Evolutionary conservation across 2,888 invertebrate species (phyloP), one percentile per base, ranked within the genome.

Genomic region (Spodoptera littoralis): DNA sequence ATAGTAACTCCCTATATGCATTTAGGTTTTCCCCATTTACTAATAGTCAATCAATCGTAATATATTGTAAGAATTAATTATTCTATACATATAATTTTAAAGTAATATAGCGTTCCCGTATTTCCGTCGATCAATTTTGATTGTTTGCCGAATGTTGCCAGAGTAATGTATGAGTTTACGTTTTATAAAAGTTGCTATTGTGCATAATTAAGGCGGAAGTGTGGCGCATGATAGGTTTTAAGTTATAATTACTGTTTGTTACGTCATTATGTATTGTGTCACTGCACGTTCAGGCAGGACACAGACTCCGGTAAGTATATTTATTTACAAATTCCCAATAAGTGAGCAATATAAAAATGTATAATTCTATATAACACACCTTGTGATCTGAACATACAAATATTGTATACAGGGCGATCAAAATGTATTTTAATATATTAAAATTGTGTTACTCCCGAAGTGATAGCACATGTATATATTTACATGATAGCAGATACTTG

Each of bases 1-100:
- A 85, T 86, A 89, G 83, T 84, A 77, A 82, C 83, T 85, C 87
- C 89, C 77, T 83, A 68, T 78, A 71, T 86, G 92, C 92, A 92
- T 93, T 93, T 93, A 92, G 91, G 84, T 85, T 86, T 84, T 56
- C 83, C 82, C 83, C 73, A 70, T 74, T 84, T 78, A 81, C 73
- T 79, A 75, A 81, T 88, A 86, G 85, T 84, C 80, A 85, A 84
- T 84, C 84, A 82, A 84, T 86, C 83, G 77, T 88, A 85, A 83
- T 86, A 82, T 72, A 77, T 84, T 79, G 76, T 81, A 80, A 81
- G 83, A 85, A 78, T 75, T 76, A 77, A 76, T 76, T 82, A 73
- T 79, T 81, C 65, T 59, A 73, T 47, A 48, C 61, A 76, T 36
- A 36, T 84, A 84, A 78, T 85, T 80, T 75, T 87, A 86, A 86